A percentile compares a stretch with the other conserved stretches of the same genome.
Evolutionary conservation across 2,888 invertebrate species (phyloP).

Genomic region (Chalcis sispes): DNA sequence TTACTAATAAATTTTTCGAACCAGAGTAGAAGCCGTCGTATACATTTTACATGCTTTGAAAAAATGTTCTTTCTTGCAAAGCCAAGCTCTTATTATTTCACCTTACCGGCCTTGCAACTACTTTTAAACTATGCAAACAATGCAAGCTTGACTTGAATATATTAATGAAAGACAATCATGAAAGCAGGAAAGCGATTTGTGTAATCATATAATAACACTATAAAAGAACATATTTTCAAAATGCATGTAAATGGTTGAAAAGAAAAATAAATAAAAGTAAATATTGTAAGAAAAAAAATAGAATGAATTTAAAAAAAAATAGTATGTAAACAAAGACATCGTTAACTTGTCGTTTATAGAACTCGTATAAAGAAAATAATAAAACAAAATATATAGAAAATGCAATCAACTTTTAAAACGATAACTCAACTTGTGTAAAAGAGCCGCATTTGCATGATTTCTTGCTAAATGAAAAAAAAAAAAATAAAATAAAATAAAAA

Average conservation of each 20-base stretch:
- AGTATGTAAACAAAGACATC: slow-evolving; percentile 10
- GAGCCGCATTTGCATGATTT: slow-evolving; percentile 58
- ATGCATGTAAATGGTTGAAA: slow-evolving; percentile 41
- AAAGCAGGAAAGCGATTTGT: slow-evolving; percentile 23
- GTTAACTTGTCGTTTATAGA: slow-evolving; percentile 38
- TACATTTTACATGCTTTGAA: slow-evolving; percentile 51
- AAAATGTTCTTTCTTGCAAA: slow-evolving; percentile 46
- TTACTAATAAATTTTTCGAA: slow-evolving; percentile 3
- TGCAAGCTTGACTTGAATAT: slow-evolving; percentile 2
- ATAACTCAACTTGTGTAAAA: slow-evolving; percentile 50
- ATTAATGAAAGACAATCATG: slow-evolving; percentile 50
- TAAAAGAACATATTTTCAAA: slow-evolving; percentile 53
- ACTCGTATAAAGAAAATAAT: slow-evolving; percentile 50
- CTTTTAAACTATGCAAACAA: neutral
- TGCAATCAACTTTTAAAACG: slow-evolving; percentile 58
- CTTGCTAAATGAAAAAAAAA: slow-evolving; percentile 29
- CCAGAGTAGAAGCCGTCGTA: slow-evolving; percentile 1
- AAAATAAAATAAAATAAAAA: slow-evolving; percentile 8
- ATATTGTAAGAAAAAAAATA: slow-evolving; percentile 15
- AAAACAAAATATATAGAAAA: slow-evolving; percentile 57
- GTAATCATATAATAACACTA: neutral
- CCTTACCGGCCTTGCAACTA: slow-evolving; percentile 9
- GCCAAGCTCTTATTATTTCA: neutral
- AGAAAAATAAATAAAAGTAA: slow-evolving; percentile 38
- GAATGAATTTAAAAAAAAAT: slow-evolving; percentile 2